These are phyloP conservation scores for Thalpophila matura DNA, from an alignment of 2,888 invertebrate species.

Conservation along the genomic window DNA sequence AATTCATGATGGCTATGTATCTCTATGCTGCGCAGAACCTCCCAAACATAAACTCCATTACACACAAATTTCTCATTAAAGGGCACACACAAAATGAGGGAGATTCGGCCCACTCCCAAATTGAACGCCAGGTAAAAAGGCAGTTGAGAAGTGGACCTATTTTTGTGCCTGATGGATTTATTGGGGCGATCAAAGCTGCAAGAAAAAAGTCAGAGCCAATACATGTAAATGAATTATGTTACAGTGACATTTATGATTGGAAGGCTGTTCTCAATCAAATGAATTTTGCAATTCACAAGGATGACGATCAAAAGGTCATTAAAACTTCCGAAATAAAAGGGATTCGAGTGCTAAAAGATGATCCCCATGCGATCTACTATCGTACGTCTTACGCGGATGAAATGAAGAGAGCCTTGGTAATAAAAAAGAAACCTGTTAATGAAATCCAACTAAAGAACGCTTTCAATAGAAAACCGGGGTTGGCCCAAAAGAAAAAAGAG, in stretches of 20 bases:
- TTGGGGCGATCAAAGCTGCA: conserved; percentile 46
- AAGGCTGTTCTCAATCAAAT: conserved; percentile 55
- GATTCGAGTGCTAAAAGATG: neutral
- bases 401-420: neutral
- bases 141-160: conserved; percentile 39
- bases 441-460: conserved; percentile 3
- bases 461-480: conserved; percentile 1
- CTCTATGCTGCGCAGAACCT: conserved; percentile 40
- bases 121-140: conserved; percentile 33
- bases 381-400: neutral
- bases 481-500: conserved; percentile 1
- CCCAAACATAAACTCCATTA: conserved; percentile 6
- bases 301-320: neutral
- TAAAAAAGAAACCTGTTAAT: conserved; percentile 5
- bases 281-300: conserved; percentile 30
- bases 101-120: conserved; percentile 6
- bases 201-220: conserved; percentile 47
- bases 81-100: conserved; percentile 6
- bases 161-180: conserved; percentile 29
- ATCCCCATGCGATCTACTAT: conserved; percentile 1
- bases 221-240: conserved; percentile 52
- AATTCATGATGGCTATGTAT: conserved; percentile 56
- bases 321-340: neutral
- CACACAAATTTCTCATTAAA: conserved; percentile 2
- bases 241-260: conserved; percentile 54